phyloP scores from a whole-genome alignment of 2,113 vertebrate species.

The Trichechus manatus region DNA sequence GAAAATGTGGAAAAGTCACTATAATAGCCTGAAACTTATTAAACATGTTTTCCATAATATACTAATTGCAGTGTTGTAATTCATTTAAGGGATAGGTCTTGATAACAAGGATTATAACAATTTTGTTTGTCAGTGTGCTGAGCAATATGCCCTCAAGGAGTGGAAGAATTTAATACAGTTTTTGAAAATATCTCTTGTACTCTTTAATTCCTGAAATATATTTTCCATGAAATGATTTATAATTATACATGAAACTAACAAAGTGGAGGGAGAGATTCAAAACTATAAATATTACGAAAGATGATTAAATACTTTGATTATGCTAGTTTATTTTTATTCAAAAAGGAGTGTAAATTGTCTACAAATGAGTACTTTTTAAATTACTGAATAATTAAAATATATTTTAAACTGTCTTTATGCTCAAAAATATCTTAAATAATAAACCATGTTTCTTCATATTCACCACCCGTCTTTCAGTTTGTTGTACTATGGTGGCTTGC shows the following conservation, averaged over 20 bases:
- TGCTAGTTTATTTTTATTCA: background rate
- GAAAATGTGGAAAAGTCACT: constrained; percentile 31
- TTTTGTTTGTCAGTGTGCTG: constrained; percentile 2
- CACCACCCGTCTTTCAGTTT: background rate
- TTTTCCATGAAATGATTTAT: constrained; percentile 26
- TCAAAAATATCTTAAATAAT: constrained; percentile 31
- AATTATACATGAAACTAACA: constrained; percentile 29
- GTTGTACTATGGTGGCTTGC: background rate
- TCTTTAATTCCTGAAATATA: background rate
- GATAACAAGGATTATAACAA: background rate
- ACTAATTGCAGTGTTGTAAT: background rate
- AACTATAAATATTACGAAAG: constrained; percentile 10
- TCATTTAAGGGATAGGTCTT: background rate
- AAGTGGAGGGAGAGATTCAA: background rate
- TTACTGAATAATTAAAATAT: background rate
- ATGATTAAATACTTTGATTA: background rate
- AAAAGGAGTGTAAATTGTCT: background rate
- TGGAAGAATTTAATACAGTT: background rate
- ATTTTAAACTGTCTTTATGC: constrained; percentile 48
- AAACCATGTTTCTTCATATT: background rate
- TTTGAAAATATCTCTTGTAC: background rate
- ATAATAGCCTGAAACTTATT: background rate
- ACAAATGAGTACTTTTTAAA: background rate
- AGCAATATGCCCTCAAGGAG: background rate
- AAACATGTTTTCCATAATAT: background rate